These are phyloP conservation scores for Platycheirus albimanus DNA, from an alignment of 2,888 invertebrate genomes.

Conservation along the genomic window DNA sequence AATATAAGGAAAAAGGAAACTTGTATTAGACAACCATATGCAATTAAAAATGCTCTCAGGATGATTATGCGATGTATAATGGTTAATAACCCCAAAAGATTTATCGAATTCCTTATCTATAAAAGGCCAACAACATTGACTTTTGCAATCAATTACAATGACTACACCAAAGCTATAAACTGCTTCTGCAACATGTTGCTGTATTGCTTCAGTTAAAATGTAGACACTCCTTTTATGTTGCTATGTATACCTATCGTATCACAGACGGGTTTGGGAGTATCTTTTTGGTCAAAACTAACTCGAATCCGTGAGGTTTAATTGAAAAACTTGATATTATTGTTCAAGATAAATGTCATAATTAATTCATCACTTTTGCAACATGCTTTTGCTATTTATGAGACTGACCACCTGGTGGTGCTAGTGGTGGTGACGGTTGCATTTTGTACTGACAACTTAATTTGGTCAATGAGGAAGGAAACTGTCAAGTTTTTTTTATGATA, in stretches of 20 bases:
- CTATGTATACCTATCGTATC: constrained; percentile 1
- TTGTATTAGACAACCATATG: constrained; percentile 49
- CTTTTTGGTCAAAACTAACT: constrained; percentile 30
- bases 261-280: constrained; percentile 15
- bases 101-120: constrained; percentile 53
- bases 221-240: too few species aligned
- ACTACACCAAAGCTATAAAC: constrained; percentile 26
- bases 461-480: constrained; percentile 59
- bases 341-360: constrained; percentile 22
- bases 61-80: constrained; percentile 17
- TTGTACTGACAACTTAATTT: constrained; percentile 38
- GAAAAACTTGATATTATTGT: constrained; percentile 33
- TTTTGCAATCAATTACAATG: constrained; percentile 27
- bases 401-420: neutral
- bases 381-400: constrained; percentile 4
- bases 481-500: constrained; percentile 19
- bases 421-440: neutral
- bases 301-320: constrained; percentile 43
- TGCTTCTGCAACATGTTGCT: constrained; percentile 62
- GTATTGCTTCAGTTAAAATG: constrained; percentile 18
- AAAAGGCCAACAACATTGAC: constrained; percentile 35
- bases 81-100: constrained; percentile 53
- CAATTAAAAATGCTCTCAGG: constrained; percentile 31
- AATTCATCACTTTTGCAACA: constrained; percentile 38
- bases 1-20: constrained; percentile 53